phyloP scores from a whole-genome alignment of 2,888 invertebrate species.

The Acrobasis suavella region DNA sequence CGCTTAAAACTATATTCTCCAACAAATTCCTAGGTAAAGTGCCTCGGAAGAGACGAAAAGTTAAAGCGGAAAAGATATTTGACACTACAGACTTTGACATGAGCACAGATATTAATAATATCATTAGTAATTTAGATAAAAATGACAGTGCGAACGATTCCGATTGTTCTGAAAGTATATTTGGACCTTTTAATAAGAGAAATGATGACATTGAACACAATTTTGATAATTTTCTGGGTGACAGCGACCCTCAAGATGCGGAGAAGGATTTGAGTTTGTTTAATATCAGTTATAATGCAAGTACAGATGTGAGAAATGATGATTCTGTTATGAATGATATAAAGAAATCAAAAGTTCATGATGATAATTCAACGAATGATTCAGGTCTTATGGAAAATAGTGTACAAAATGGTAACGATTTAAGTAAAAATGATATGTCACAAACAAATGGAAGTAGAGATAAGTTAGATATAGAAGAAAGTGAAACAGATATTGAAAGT shows the following conservation, averaged over 20 bases:
- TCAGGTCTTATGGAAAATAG: background rate
- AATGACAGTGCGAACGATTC: conserved; percentile 23
- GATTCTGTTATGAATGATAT: conserved; percentile 18
- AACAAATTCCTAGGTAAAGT: conserved; percentile 53
- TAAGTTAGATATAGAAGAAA: background rate
- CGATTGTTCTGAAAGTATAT: conserved; percentile 10
- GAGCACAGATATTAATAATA: conserved; percentile 43
- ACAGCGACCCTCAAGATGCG: background rate
- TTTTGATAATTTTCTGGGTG: conserved; percentile 22
- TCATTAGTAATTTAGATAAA: conserved; percentile 47
- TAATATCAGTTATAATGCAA: background rate
- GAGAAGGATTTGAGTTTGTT: conserved; percentile 6
- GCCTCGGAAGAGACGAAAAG: conserved; percentile 48
- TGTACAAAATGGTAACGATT: background rate
- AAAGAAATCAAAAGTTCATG: background rate
- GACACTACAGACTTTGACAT: conserved; percentile 37
- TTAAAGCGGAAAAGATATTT: conserved; percentile 40
- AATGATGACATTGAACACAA: conserved; percentile 25
- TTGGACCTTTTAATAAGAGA: conserved; percentile 10
- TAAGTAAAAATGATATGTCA: background rate
- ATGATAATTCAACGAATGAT: conserved; percentile 10
- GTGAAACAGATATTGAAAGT: background rate
- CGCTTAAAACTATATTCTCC: conserved; percentile 61
- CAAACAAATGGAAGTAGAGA: background rate
- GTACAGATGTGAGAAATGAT: background rate